Conservation (phyloP, 2,888 invertebrate species). For the Asteroscopus sphinx region DNA sequence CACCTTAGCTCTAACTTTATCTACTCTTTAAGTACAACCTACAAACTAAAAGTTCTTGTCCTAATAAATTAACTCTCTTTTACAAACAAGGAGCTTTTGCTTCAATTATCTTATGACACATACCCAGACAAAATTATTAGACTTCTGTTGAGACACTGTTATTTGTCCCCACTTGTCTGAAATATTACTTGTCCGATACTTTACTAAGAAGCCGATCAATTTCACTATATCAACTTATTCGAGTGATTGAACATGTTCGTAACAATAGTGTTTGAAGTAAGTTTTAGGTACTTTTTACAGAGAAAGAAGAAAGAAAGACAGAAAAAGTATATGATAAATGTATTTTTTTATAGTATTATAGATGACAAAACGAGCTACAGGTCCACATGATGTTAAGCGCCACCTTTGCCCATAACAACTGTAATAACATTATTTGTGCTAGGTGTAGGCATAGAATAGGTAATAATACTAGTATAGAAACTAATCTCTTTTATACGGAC, state of each 20-base stretch:
- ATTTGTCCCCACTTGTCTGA: constrained; percentile 6
- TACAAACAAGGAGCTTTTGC: constrained; percentile 9
- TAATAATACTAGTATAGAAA: too few species aligned
- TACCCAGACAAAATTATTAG: constrained; percentile 3
- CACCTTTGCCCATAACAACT: too few species aligned
- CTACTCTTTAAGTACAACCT: neutral
- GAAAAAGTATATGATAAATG: too few species aligned
- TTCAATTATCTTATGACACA: constrained; percentile 14
- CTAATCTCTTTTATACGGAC: too few species aligned
- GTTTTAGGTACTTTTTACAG: too few species aligned
- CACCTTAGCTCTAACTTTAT: too few species aligned
- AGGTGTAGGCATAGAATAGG: too few species aligned
- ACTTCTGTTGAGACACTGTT: constrained; percentile 9
- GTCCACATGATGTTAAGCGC: too few species aligned
- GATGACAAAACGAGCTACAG: too few species aligned
- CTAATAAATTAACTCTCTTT: constrained; percentile 15
- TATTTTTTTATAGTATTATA: too few species aligned
- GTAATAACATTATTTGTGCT: too few species aligned
- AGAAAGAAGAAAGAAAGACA: neutral
- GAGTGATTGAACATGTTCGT: constrained; percentile 21
- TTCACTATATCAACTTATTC: constrained; percentile 32
- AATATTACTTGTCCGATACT: constrained; percentile 31
- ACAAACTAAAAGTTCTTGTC: constrained; percentile 7
- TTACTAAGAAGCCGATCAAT: constrained; percentile 27
- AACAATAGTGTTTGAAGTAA: constrained; percentile 16